Percentiles rank a stretch among this genome's conserved stretches.
Evolutionary conservation across 1,140 invertebrate species (phyloP).

Genomic region (Linepithema humile): DNA sequence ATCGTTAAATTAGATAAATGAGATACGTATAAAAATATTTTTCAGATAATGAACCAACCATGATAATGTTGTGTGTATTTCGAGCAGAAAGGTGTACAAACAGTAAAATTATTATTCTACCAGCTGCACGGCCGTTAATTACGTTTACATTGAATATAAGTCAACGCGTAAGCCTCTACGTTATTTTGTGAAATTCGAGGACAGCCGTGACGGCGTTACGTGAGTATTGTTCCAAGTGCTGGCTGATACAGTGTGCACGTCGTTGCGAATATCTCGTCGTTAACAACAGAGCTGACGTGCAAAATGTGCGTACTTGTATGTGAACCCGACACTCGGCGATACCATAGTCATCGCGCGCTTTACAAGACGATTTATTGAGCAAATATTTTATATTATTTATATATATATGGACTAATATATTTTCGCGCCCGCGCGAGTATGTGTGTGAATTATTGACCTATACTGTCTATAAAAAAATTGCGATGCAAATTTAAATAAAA

Average conservation of each 20-base stretch:
- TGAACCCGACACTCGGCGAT: slow-evolving; percentile 6
- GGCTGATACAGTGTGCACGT: slow-evolving; percentile 17
- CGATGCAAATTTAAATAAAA: too few relatives aligned
- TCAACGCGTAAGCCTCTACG: background rate
- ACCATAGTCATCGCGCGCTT: background rate
- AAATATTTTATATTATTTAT: slow-evolving; percentile 1
- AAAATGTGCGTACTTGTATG: slow-evolving; percentile 12
- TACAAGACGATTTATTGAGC: slow-evolving; percentile 30
- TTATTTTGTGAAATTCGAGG: slow-evolving; percentile 18
- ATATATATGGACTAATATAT: too few relatives aligned
- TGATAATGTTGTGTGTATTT: background rate
- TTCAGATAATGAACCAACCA: background rate
- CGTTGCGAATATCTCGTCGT: slow-evolving; percentile 35
- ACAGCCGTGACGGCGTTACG: slow-evolving; percentile 47
- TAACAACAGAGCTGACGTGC: slow-evolving; percentile 28
- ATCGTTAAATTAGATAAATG: too few relatives aligned
- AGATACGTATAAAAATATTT: background rate
- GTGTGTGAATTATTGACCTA: too few relatives aligned
- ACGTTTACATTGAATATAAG: slow-evolving; percentile 49
- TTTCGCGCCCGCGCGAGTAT: too few relatives aligned
- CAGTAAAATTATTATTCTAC: slow-evolving; percentile 32
- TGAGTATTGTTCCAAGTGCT: slow-evolving; percentile 45
- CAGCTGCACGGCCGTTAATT: slow-evolving; percentile 40
- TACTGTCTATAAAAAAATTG: background rate
- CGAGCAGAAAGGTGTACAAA: background rate